phyloP scores from a whole-genome alignment of 1,140 invertebrate genomes.

The Pantala flavescens region DNA sequence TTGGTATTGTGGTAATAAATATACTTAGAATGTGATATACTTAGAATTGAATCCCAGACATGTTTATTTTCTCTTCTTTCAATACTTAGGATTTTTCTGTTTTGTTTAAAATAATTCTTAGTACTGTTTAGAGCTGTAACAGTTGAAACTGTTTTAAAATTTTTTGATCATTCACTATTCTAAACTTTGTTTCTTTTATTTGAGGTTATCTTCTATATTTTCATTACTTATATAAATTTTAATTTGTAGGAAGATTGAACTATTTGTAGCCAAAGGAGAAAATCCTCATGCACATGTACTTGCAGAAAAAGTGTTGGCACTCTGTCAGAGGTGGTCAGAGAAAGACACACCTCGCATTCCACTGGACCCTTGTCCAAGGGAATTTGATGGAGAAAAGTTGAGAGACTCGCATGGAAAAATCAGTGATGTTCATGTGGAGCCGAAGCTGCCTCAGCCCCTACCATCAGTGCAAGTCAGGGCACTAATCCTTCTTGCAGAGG shows the following conservation, averaged over 20 bases:
- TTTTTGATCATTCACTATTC: too few species aligned
- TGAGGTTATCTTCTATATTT: too few species aligned
- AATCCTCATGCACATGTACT: conserved; percentile 47
- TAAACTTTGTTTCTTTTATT: too few species aligned
- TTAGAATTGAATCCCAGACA: too few species aligned
- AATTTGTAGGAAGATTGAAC: conserved; percentile 45
- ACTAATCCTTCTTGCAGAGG: conserved; percentile 41
- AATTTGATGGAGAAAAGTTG: conserved; percentile 25
- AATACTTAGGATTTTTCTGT: too few species aligned
- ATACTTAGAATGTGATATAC: too few species aligned
- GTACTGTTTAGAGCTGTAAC: too few species aligned
- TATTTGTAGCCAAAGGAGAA: conserved; percentile 57
- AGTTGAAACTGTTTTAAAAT: too few species aligned
- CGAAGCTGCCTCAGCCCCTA: conserved; percentile 27
- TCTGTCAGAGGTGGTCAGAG: background rate
- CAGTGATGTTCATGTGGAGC: conserved; percentile 54
- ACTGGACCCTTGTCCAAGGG: conserved; percentile 30
- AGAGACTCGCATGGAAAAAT: conserved; percentile 36
- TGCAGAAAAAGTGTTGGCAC: conserved; percentile 35
- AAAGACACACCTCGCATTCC: conserved; percentile 44
- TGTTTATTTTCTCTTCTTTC: too few species aligned
- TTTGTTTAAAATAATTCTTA: too few species aligned
- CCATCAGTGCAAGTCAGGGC: background rate
- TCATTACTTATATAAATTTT: too few species aligned
- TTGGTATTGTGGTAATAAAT: too few species aligned